phyloP scores from a whole-genome alignment of 2,797 vertebrate genomes.

The Gymnothorax javanicus region DNA sequence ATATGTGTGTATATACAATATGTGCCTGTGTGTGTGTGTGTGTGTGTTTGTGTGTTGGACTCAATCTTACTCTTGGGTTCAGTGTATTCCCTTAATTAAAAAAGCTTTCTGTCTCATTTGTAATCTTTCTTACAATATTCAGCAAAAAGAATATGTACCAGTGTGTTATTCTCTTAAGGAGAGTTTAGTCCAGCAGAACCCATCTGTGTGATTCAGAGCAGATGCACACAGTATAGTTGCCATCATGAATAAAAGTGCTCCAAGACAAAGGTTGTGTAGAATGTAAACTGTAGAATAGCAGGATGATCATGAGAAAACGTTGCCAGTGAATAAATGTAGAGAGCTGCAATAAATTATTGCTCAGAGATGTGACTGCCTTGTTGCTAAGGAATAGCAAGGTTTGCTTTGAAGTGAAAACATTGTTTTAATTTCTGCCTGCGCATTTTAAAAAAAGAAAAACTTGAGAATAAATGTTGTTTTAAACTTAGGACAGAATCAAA shows the following conservation, averaged over 20 bases:
- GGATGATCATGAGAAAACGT: background rate
- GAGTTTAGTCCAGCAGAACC: background rate
- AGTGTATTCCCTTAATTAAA: background rate
- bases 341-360: background rate
- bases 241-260: background rate
- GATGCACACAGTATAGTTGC: background rate
- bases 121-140: background rate
- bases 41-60: background rate
- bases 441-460: background rate
- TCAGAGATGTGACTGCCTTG: slow-evolving; percentile 5
- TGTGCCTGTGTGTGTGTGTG: too few species aligned
- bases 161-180: background rate
- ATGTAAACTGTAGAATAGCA: background rate
- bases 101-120: background rate
- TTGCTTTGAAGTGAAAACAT: background rate
- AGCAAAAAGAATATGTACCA: background rate
- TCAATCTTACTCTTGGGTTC: background rate
- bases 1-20: too few species aligned
- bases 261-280: background rate
- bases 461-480: background rate
- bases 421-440: background rate
- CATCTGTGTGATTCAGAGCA: background rate
- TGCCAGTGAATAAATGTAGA: background rate
- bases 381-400: background rate
- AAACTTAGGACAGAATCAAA: background rate